Evolutionary conservation across 2,797 vertebrate species (phyloP).

Genomic region (Sebastes nivosus): DNA sequence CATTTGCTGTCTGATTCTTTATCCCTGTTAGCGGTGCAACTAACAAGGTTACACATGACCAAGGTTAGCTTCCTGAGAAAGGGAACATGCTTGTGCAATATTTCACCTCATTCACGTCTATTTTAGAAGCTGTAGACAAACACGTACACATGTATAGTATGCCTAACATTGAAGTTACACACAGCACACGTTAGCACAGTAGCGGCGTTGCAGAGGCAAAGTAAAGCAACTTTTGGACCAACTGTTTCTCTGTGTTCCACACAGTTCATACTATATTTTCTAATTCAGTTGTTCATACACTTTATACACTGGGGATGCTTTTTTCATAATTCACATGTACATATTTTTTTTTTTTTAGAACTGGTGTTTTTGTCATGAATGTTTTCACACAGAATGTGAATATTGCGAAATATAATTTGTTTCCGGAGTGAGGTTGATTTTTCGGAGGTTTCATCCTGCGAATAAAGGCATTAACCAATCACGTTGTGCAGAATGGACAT

Average conservation of each 20-base stretch:
- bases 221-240: neutral
- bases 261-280: neutral
- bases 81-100: slow-evolving; percentile 35
- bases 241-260: neutral
- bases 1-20: slow-evolving; percentile 57
- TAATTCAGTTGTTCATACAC: neutral
- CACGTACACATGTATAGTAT: slow-evolving; percentile 5
- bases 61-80: slow-evolving; percentile 57
- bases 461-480: too few relatives aligned
- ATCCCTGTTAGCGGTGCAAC: slow-evolving; percentile 49
- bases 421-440: too few relatives aligned
- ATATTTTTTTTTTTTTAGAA: too few relatives aligned
- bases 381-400: too few relatives aligned
- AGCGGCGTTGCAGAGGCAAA: neutral
- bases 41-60: slow-evolving; percentile 65
- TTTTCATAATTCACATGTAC: too few relatives aligned
- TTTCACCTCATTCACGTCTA: slow-evolving; percentile 23
- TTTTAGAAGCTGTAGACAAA: slow-evolving; percentile 14
- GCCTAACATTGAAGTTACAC: neutral
- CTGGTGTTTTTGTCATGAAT: too few relatives aligned
- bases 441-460: too few relatives aligned
- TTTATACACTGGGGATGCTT: too few relatives aligned
- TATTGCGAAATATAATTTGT: too few relatives aligned
- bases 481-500: too few relatives aligned
- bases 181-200: neutral